Base-by-base conservation (phyloP, 64 coral and sea anemone genomes). In the Astreopora myriophthalma region DNA sequence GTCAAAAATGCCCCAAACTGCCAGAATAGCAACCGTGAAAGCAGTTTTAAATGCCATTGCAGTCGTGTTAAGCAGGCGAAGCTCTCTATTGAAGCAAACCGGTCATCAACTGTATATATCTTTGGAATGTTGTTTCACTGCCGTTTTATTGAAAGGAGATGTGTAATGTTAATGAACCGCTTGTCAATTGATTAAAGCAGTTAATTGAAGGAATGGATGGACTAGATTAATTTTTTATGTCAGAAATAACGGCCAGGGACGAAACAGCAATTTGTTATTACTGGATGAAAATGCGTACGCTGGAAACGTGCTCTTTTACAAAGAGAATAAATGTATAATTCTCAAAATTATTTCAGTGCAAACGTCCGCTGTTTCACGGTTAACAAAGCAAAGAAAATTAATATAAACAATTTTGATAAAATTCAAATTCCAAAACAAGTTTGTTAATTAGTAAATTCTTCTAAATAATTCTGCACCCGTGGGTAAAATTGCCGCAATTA, bases 201-300 rank as follows among this genome's bases (percentile, higher is more conserved):
- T 58, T 61, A 34, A 80, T 80, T 80, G 30, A 31, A 29, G 16
- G 26, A 55, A 26, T 49, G 12, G 52, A 60, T 80, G 14, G 76
- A 80, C 8, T 20, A 29, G 5, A 80, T 80, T 58, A 80, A 80
- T 60, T 17, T 80, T 80, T 80, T 60, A 80, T 80, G 20, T 25
- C 1, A 34, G 14, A 27, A 60, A 52, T 35, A 22, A 61, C 48
- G 7, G 28, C 32, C 30, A 27, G 8, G 48, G 24, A 22, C 16
- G 10, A 79, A 80, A 58, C 5, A 17, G 17, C 14, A 20, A 80
- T 80, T 61, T 30, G 26, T n/a, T 23, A 58, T 34, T 58, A 60
- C 24, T 14, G 51, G 51, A 24, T 36, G 42, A 70, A 70, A 70
- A 80, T 32, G 0, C 16, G 0, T 11, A 74, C 38, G 42, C 8